phyloP scores from a whole-genome alignment of 1,140 invertebrate genomes.

The Lordiphosa collinella region DNA sequence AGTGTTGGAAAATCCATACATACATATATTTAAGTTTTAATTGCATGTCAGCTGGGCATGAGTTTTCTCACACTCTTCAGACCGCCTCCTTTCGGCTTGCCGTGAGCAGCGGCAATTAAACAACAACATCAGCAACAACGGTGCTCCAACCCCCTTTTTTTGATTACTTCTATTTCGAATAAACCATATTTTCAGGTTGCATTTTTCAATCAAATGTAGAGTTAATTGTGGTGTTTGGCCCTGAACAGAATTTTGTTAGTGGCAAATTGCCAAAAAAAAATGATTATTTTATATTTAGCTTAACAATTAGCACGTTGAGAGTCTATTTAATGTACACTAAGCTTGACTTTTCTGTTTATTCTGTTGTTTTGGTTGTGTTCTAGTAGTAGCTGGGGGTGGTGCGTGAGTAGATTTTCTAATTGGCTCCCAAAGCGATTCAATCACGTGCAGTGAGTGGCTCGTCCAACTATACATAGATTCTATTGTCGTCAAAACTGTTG shows the following conservation, averaged over 20 bases:
- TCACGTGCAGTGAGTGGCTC: constrained; percentile 63
- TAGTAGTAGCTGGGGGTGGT: constrained; percentile 49
- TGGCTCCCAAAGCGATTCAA: constrained; percentile 47
- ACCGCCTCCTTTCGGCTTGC: constrained; percentile 40
- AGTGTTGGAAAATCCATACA: constrained; percentile 10
- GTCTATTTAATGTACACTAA: constrained; percentile 41
- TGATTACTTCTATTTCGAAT: constrained; percentile 29
- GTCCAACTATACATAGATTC: constrained; percentile 53
- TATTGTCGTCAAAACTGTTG: constrained; percentile 64
- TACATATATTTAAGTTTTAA: constrained; percentile 59
- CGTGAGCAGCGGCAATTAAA: constrained; percentile 65
- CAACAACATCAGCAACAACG: constrained; percentile 26
- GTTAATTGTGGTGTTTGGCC: constrained; percentile 3
- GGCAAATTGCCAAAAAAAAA: constrained; percentile 64
- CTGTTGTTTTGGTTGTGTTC: constrained; percentile 34
- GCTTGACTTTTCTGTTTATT: not conserved
- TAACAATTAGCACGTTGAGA: constrained; percentile 51
- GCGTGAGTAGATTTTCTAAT: constrained; percentile 71
- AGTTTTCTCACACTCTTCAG: constrained; percentile 55
- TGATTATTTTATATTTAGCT: constrained; percentile 34
- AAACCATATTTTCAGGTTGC: constrained; percentile 2
- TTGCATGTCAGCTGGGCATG: constrained; percentile 50
- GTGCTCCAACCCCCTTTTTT: constrained; percentile 28
- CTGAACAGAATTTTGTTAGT: constrained; percentile 7
- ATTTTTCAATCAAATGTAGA: constrained; percentile 10